Evolutionary conservation across 2,797 vertebrate genomes (phyloP).

Genomic region (Calcarius lapponicus): DNA sequence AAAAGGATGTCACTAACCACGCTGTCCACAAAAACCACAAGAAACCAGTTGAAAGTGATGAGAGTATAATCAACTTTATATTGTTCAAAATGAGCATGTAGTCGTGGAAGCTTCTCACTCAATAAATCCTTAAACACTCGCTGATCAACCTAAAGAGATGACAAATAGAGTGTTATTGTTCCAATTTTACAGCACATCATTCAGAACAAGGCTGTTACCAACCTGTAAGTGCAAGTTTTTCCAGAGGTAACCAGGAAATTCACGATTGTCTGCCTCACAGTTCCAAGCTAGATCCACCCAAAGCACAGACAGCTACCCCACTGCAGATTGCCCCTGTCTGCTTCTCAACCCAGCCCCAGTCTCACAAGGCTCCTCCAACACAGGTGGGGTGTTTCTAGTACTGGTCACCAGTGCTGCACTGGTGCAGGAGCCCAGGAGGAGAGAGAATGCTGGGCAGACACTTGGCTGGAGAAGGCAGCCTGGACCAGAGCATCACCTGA

Average conservation of each 20-base stretch:
- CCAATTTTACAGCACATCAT: neutral
- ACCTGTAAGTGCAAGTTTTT: neutral
- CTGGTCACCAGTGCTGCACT: neutral
- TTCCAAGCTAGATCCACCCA: neutral
- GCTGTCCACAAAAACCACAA: conserved; percentile 97
- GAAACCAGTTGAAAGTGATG: conserved; percentile 99
- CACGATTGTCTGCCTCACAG: neutral
- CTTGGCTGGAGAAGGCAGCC: neutral
- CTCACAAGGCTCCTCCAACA: neutral
- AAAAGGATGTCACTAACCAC: conserved; percentile 96
- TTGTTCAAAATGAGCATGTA: conserved; percentile 92
- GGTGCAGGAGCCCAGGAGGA: neutral
- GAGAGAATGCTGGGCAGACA: neutral
- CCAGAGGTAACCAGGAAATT: neutral
- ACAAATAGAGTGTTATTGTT: neutral
- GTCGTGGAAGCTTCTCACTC: conserved; percentile 92
- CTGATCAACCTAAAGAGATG: conserved; percentile 88
- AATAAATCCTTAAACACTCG: conserved; percentile 96
- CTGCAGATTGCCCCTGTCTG: neutral
- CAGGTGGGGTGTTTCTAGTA: neutral
- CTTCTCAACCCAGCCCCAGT: neutral
- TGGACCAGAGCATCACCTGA: neutral
- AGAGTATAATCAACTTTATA: conserved; percentile 95
- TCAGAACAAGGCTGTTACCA: neutral
- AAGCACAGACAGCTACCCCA: neutral